phyloP scores from a whole-genome alignment of 2,888 invertebrate species.

The Hypsopygia costalis region DNA sequence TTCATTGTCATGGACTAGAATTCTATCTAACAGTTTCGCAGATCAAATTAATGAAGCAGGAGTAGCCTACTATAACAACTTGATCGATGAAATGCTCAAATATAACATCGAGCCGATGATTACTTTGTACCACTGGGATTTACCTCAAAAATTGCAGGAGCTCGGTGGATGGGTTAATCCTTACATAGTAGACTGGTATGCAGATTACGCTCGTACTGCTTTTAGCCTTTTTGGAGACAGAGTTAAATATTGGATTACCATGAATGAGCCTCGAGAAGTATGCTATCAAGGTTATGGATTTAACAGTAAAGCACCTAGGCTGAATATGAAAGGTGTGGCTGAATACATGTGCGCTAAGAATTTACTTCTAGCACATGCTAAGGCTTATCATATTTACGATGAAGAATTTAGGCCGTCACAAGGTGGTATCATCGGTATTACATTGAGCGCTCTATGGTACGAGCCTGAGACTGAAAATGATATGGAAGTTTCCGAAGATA shows the following conservation, averaged over 20 bases:
- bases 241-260: conserved; percentile 76
- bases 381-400: conserved; percentile 48
- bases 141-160: conserved; percentile 53
- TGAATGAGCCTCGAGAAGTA: conserved; percentile 69
- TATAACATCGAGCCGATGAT: conserved; percentile 77
- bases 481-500: conserved; percentile 50
- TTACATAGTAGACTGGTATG: conserved; percentile 53
- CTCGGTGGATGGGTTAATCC: conserved; percentile 51
- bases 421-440: conserved; percentile 55
- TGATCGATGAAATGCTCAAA: conserved; percentile 68
- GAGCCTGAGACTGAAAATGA: conserved; percentile 67
- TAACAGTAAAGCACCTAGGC: conserved; percentile 6
- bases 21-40: conserved; percentile 78
- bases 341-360: conserved; percentile 68
- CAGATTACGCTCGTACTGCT: conserved; percentile 50
- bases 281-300: conserved; percentile 57
- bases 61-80: conserved; percentile 20
- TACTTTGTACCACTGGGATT: conserved; percentile 61
- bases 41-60: conserved; percentile 67
- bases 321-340: conserved; percentile 49
- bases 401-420: conserved; percentile 36
- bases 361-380: conserved; percentile 74
- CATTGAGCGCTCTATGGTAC: conserved; percentile 75
- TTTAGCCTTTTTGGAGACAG: conserved; percentile 58
- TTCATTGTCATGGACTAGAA: conserved; percentile 79